Evolutionary conservation across 2,113 vertebrate genomes (phyloP), one percentile per base, ranked within the genome.

Genomic region (Parus major): DNA sequence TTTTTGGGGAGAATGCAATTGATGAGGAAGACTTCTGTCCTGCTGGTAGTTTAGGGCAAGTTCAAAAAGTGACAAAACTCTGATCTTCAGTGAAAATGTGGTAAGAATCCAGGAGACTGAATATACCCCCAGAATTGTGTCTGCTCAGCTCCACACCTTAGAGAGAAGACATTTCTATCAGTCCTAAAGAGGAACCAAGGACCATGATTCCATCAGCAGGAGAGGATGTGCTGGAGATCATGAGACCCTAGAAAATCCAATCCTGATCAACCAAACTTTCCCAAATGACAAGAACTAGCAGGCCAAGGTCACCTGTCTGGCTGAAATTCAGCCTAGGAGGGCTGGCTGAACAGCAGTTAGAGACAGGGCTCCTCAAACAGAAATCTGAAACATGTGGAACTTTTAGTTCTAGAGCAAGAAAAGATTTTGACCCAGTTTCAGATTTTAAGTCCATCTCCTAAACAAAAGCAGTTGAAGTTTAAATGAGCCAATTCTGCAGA

Each of bases 381-480:
- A 86, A 73, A 61, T 42, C 35, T 84, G 55, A 96, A 92, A 83
- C 0, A 1, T 31, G 76, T 41, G 39, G 59, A 83, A 92, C 91
- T 87, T 86, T 57, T 29, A 71, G 86, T 84, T 94, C 92, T 92
- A 86, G 72, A 93, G 49, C 72, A 94, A 73, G 70, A 57, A 82
- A 86, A 94, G 73, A 96, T 95, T 95, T 81, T 95, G 93, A 97
- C 92, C 93, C 95, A 94, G 77, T 93, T 96, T 97, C 82, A 88
- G 69, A 95, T 78, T 93, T 92, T 92, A 91, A 84, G 88, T 78
- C 93, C 77, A 89, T 84, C 80, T 88, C 77, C 63, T 96, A 97
- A 97, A 95, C 93, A 95, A 97, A 97, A 97, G 93, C 96, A 97
- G 96, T 95, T 97, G 94, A 95, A 92, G 80, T 86, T 95, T 78